These are phyloP conservation scores for Papilio demoleus DNA, from an alignment of 2,888 invertebrate species.

Conservation along the genomic window DNA sequence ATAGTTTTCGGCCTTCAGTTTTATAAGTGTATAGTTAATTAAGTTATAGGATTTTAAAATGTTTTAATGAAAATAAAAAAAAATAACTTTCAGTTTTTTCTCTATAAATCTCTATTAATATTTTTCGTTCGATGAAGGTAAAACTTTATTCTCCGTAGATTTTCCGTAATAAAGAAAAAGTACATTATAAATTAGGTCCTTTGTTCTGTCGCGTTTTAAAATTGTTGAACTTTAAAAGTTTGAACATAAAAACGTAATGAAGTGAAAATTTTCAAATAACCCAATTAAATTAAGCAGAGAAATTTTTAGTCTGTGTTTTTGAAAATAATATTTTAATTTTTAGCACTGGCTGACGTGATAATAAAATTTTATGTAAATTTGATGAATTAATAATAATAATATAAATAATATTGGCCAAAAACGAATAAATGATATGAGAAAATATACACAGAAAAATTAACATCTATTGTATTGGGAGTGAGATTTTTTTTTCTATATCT, in stretches of 20 bases:
- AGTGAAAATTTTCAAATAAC: conserved; percentile 24
- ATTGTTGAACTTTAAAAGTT: conserved; percentile 30
- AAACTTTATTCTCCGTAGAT: conserved; percentile 8
- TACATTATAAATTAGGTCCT: conserved; percentile 23
- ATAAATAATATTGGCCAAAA: too few species aligned
- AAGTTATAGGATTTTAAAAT: background rate
- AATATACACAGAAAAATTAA: too few species aligned
- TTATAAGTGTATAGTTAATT: background rate
- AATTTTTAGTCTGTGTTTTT: conserved; percentile 5
- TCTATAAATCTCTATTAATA: background rate
- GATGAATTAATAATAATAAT: too few species aligned
- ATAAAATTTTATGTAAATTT: background rate
- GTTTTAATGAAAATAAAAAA: background rate
- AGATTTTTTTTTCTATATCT: background rate
- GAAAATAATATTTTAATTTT: background rate
- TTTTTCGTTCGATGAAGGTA: conserved; percentile 9
- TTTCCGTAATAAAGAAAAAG: conserved; percentile 20
- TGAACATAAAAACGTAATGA: conserved; percentile 24
- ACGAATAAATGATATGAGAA: too few species aligned
- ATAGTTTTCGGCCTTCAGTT: too few species aligned
- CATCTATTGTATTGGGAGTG: background rate
- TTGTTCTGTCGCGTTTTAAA: conserved; percentile 33
- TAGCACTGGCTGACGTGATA: background rate
- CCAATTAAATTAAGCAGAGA: conserved; percentile 13
- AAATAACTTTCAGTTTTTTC: background rate